Evolutionary conservation across 2,888 invertebrate genomes (phyloP).

Genomic region (Volucella inflata): DNA sequence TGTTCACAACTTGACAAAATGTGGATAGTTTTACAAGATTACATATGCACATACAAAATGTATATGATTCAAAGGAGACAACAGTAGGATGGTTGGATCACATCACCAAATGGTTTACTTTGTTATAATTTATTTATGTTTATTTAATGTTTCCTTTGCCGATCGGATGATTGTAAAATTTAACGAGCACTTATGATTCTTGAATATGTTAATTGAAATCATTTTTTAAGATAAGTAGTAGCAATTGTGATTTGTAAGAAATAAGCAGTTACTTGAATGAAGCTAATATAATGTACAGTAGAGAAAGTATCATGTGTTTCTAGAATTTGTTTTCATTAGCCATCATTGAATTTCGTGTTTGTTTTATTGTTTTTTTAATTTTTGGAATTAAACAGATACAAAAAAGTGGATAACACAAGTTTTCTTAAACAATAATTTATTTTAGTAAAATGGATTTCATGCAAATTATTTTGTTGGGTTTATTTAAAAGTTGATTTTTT

Average conservation of each 20-base stretch:
- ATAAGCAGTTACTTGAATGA: constrained; percentile 17
- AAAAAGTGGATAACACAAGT: too few relatives aligned
- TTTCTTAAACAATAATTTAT: too few relatives aligned
- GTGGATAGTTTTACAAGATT: constrained; percentile 30
- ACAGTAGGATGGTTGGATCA: constrained; percentile 56
- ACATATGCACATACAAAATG: constrained; percentile 45
- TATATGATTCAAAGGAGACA: constrained; percentile 43
- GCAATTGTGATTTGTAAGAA: constrained; percentile 18
- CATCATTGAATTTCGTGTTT: too few relatives aligned
- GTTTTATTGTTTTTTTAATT: too few relatives aligned
- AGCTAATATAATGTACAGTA: constrained; percentile 15
- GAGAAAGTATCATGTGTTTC: neutral
- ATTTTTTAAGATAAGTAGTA: constrained; percentile 26
- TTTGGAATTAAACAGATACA: too few relatives aligned
- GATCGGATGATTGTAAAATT: constrained; percentile 28
- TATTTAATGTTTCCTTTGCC: constrained; percentile 7
- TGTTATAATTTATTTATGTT: constrained; percentile 10
- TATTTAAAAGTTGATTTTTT: too few relatives aligned
- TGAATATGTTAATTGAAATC: constrained; percentile 35
- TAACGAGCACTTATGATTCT: constrained; percentile 2
- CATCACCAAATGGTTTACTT: constrained; percentile 58
- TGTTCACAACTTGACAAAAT: constrained; percentile 48
- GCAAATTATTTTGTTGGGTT: too few relatives aligned
- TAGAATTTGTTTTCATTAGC: too few relatives aligned
- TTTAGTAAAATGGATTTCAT: too few relatives aligned